phyloP scores from a whole-genome alignment of 2,797 vertebrate genomes.

The Bradypodion pumilum region DNA sequence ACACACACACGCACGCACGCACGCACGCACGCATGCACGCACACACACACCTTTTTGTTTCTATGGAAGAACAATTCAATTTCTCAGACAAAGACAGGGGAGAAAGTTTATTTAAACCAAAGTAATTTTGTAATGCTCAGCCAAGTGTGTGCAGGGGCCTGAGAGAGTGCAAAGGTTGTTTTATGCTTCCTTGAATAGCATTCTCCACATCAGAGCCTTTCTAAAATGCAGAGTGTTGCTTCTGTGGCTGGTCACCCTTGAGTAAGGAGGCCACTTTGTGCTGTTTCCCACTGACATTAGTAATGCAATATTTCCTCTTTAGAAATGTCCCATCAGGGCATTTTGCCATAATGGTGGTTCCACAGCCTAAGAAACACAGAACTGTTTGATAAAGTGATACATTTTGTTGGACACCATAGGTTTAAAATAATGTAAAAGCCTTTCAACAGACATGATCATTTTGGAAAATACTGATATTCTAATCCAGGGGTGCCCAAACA shows the following conservation, averaged over 20 bases:
- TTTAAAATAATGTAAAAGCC: too few species aligned
- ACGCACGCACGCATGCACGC: too few species aligned
- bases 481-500: too few species aligned
- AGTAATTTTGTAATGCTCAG: not conserved
- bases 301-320: not conserved
- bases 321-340: not conserved
- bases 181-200: not conserved
- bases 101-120: not conserved
- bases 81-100: conserved; percentile 4
- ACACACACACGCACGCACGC: too few species aligned
- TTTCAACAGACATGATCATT: too few species aligned
- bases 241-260: conserved; percentile 9
- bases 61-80: not conserved
- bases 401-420: not conserved
- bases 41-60: too few species aligned
- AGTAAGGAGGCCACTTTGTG: not conserved
- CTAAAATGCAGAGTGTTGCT: not conserved
- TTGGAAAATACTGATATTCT: too few species aligned
- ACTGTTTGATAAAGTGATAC: not conserved
- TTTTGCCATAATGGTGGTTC: not conserved
- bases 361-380: not conserved
- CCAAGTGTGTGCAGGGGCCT: not conserved
- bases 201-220: not conserved
- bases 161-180: conserved; percentile 5
- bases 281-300: conserved; percentile 16